phyloP scores from a whole-genome alignment of 2,113 vertebrate species.

The Misgurnus mizolepis region DNA sequence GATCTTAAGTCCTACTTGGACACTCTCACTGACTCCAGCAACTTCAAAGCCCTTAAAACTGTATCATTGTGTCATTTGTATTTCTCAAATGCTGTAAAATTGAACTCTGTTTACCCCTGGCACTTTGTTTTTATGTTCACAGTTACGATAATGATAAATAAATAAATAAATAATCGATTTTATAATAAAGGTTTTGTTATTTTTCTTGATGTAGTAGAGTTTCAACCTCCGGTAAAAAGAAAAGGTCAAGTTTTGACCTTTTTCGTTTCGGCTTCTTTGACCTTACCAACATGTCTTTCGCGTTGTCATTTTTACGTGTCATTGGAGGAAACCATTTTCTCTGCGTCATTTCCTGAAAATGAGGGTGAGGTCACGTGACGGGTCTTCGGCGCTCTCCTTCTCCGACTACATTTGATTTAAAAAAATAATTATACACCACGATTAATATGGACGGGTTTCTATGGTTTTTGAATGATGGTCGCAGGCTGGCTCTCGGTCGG shows the following conservation, averaged over 20 bases:
- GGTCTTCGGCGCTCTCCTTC: slow-evolving; percentile 71
- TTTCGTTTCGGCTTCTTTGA: slow-evolving; percentile 23
- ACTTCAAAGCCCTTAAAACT: too few species aligned
- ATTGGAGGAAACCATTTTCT: slow-evolving; percentile 50
- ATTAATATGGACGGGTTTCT: slow-evolving; percentile 52
- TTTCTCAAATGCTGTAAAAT: too few species aligned
- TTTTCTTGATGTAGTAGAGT: not conserved
- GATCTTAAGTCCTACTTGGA: too few species aligned
- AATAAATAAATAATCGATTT: too few species aligned
- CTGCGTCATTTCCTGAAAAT: slow-evolving; percentile 72
- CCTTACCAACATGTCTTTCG: slow-evolving; percentile 57
- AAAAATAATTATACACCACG: slow-evolving; percentile 42
- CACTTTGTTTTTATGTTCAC: too few species aligned
- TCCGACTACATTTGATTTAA: slow-evolving; percentile 70
- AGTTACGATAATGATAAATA: too few species aligned
- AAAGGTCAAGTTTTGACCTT: slow-evolving; percentile 23
- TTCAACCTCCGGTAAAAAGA: not conserved
- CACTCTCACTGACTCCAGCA: too few species aligned
- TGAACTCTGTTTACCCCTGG: too few species aligned
- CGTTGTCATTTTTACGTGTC: slow-evolving; percentile 37
- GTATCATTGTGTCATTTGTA: too few species aligned
- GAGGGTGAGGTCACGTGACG: slow-evolving; percentile 73
- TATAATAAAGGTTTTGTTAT: too few species aligned
- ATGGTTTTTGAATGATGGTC: slow-evolving; percentile 15
- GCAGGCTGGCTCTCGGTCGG: not conserved